Evolutionary conservation across 1,140 invertebrate genomes (phyloP), one percentile per base, ranked within the genome.

Genomic region (Cherax destructor): DNA sequence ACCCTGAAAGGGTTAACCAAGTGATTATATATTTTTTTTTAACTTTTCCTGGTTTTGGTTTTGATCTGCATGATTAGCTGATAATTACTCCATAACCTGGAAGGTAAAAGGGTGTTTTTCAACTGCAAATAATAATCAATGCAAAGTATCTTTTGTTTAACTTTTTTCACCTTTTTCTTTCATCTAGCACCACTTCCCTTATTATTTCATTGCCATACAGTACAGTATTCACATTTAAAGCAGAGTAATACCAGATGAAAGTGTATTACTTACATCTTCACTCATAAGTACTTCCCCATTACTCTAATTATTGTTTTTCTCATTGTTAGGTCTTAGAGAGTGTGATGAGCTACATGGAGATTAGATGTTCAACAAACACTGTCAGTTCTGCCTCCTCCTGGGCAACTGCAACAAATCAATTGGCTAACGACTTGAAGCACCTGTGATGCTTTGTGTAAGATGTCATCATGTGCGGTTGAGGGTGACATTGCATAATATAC

Each of bases 301-400:
- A 74, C 69, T 74, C n/a, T 74, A 74, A 74, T 74, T 74, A 74
- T n/a, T 30, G 24, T 74, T 74, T 74, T 21, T 74, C 69, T 74
- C 69, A 74, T 74, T 74, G 69, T 74, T 74, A 74, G 69, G 69
- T 74, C 69, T 74, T 30, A 30, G 24, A 74, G 69, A 30, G 69
- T 30, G n/a, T 74, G 69, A 74, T 30, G 69, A 74, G 7, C n/a
- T 74, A 24, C 69, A 30, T 30, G 69, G 24, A 74, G 69, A 74
- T 16, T 74, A 74, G 69, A 30, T 74, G 69, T n/a, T 74, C 69
- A 6, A n/a, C 69, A 74, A 5, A 56, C 9, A 65, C 11, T 74
- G 69, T 74, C n/a, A 30, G 6, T 74, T 4, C 69, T 30, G 69
- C 69, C 24, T 10, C 21, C 69, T 30, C 30, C 69, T 74, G 69